Percentiles rank a stretch among this genome's conserved stretches.
phyloP scores from a whole-genome alignment of 1,140 invertebrate species.

The Lucilia sericata region DNA sequence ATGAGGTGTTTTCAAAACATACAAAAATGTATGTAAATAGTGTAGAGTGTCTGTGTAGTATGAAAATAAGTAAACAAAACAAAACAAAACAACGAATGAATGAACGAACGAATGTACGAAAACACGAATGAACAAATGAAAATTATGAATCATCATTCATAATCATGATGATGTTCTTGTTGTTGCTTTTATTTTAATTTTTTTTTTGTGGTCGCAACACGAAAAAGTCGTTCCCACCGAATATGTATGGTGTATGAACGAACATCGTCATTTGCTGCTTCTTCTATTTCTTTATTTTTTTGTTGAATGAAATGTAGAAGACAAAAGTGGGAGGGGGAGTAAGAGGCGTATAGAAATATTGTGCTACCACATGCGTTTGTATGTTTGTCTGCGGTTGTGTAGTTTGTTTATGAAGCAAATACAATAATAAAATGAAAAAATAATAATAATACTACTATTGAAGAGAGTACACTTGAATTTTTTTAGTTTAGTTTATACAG shows the following conservation, averaged over 20 bases:
- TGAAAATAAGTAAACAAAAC: neutral
- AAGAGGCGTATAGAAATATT: neutral
- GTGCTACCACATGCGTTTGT: neutral
- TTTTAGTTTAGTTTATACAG: neutral
- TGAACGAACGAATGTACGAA: neutral
- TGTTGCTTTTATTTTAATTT: no score
- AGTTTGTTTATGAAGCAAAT: neutral
- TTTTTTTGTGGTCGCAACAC: neutral
- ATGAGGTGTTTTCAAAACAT: neutral
- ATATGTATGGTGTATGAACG: neutral
- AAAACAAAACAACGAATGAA: neutral
- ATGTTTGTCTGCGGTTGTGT: neutral
- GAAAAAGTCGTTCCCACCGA: neutral
- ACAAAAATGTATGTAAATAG: neutral
- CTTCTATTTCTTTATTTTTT: no score
- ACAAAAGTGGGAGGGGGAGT: neutral
- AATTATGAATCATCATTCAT: conserved; percentile 1
- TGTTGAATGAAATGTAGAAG: neutral
- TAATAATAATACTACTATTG: neutral
- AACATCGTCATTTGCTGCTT: neutral
- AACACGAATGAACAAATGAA: neutral
- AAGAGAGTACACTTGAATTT: neutral
- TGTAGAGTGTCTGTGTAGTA: neutral
- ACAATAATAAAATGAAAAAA: neutral
- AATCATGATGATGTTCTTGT: neutral